Conservation (phyloP, 2,797 vertebrate genomes). For the Eremophila alpestris region DNA sequence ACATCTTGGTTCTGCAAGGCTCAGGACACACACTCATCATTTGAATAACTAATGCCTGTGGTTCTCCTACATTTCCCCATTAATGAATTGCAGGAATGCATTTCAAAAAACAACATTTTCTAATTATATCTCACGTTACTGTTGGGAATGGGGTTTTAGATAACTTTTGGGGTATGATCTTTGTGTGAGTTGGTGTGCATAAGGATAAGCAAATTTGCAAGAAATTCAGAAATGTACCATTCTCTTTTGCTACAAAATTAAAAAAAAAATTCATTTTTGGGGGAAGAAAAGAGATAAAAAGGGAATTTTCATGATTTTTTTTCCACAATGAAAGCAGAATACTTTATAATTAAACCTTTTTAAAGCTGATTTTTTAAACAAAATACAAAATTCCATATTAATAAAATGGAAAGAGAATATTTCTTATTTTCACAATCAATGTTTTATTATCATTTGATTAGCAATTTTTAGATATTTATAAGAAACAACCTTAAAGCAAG, state of each 20-base stretch:
- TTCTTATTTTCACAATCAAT: background rate
- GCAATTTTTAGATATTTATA: background rate
- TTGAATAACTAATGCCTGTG: background rate
- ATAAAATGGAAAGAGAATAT: background rate
- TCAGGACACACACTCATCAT: background rate
- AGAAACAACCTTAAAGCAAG: background rate
- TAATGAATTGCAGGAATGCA: conserved; percentile 17
- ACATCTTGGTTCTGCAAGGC: background rate
- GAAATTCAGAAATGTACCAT: background rate
- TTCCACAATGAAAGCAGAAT: background rate
- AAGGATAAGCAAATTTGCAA: background rate
- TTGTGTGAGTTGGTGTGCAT: background rate
- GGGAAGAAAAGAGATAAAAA: background rate
- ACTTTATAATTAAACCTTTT: background rate
- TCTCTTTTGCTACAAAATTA: background rate
- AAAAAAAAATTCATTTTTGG: background rate
- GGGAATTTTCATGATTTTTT: rapidly evolving
- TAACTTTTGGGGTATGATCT: background rate
- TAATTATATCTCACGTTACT: background rate
- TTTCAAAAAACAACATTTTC: background rate
- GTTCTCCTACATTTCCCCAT: conserved; percentile 19
- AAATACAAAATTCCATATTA: background rate
- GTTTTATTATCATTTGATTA: background rate
- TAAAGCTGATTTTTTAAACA: background rate
- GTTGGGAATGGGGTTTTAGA: background rate